Conservation (phyloP, 2,888 invertebrate genomes). For the Cabera pusaria region DNA sequence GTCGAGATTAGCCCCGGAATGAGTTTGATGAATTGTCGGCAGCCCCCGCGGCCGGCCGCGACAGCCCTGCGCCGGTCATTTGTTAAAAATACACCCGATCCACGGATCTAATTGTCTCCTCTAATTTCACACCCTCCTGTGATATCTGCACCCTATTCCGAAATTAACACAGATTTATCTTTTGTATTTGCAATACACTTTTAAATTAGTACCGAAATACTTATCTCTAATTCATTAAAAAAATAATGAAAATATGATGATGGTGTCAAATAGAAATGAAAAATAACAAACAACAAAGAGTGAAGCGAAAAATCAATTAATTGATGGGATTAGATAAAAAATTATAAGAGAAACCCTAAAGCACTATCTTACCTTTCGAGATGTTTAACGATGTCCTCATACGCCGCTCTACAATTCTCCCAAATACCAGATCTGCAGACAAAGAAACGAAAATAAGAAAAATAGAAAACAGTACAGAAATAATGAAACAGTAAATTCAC, state of each 20-base stretch:
- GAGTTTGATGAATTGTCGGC: conserved; percentile 82
- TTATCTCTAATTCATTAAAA: too few species aligned
- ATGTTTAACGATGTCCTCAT: conserved; percentile 97
- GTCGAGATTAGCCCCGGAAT: conserved; percentile 82
- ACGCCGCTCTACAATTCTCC: conserved; percentile 97
- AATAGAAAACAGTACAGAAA: conserved; percentile 51
- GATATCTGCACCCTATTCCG: conserved; percentile 65
- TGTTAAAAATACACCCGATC: conserved; percentile 84
- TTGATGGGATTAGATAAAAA: conserved; percentile 1
- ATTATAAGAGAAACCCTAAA: conserved; percentile 18
- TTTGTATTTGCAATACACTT: conserved; percentile 39
- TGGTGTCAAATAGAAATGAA: conserved; percentile 10
- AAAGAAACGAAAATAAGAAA: conserved; percentile 74
- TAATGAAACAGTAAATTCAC: conserved; percentile 35
- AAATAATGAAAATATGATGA: conserved; percentile 18
- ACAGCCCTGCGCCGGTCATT: conserved; percentile 61
- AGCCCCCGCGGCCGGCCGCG: conserved; percentile 45
- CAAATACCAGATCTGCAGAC: conserved; percentile 92
- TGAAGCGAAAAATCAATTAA: conserved; percentile 12
- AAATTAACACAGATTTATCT: conserved; percentile 59
- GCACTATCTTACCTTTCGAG: conserved; percentile 91
- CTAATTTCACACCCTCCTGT: conserved; percentile 80
- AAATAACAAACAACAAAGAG: conserved; percentile 5
- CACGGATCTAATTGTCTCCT: conserved; percentile 82
- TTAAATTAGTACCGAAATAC: conserved; percentile 3